Base-by-base conservation (phyloP, 2,113 vertebrate species). In the Chlamydotis undulata region DNA sequence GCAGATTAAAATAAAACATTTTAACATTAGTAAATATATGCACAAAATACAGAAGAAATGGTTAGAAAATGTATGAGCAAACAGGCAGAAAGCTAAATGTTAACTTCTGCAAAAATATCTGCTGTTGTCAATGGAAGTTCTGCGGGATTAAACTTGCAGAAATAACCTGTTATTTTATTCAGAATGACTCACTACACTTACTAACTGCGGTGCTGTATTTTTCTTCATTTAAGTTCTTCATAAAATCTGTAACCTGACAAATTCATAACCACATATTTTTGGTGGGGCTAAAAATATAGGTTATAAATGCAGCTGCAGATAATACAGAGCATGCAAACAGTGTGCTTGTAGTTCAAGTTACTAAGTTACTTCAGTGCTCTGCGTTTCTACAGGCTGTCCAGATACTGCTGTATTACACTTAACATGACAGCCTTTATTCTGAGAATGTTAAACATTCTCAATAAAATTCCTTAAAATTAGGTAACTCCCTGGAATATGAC, bases 51-150 rank as follows among this genome's bases (percentile, higher is more conserved):
- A 64, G 14, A 35, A 82, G 71, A 73, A 91, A 57, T 5, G 0
- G 41, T 70, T 90, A 47, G 53, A 69, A 77, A 85, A 43, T 14
- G 6, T 18, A 70, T 7, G 43, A 83, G 74, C 13, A 64, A 75
- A 83, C 0, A 4, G 25, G 43, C 52, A 74, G 25, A 81, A 61
- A 87, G 50, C 14, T 39, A 57, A 83, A 80, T 22, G 29, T 39
- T 77, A 74, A 74, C 77, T 95, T 93, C 94, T 92, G 93, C 67
- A 96, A 95, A 97, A 96, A 74, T 47, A 65, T 41, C 55, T 86
- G 65, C 85, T 83, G 41, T 12, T 95, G 86, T 80, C 74, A 83
- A 37, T 76, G 77, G 52, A 94, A 70, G 55, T 59, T 96, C 84
- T 82, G 63, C 2, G 16, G 81, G 75, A 95, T 57, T 86, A 55